A percentile compares a stretch with the other conserved stretches of the same genome.
Evolutionary conservation across 2,113 vertebrate species (phyloP).

Genomic region (Philantomba maxwellii): DNA sequence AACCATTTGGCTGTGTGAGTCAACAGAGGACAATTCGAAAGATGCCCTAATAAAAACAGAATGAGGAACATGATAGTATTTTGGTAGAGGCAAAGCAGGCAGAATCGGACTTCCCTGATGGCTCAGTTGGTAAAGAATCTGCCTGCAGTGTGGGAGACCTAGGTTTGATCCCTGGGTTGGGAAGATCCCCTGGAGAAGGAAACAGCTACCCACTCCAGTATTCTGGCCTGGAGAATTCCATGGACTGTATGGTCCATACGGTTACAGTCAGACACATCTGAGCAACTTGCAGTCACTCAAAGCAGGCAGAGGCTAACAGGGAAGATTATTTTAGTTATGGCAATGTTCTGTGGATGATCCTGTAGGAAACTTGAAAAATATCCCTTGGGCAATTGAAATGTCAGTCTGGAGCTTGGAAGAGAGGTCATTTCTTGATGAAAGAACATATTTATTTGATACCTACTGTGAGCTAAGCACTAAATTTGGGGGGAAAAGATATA

Average conservation of each 20-base stretch:
- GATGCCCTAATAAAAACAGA: not conserved
- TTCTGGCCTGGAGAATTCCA: not conserved
- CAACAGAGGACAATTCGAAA: not conserved
- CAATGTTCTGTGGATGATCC: not conserved
- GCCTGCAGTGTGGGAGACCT: not conserved
- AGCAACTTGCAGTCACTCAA: not conserved
- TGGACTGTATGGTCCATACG: not conserved
- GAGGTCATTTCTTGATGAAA: not conserved
- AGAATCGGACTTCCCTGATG: not conserved
- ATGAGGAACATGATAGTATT: not conserved
- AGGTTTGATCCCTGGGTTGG: not conserved
- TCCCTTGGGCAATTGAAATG: not conserved
- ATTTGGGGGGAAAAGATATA: not conserved
- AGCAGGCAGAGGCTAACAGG: not conserved
- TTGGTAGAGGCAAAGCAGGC: not conserved
- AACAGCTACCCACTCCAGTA: not conserved
- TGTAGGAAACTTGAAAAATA: not conserved
- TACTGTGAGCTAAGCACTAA: not conserved
- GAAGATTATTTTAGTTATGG: not conserved
- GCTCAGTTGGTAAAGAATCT: not conserved
- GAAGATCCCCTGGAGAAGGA: not conserved
- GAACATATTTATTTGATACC: slow-evolving; percentile 3
- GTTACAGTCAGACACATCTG: not conserved
- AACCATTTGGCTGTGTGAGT: not conserved
- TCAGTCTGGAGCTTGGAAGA: not conserved